Percentiles rank a stretch among this genome's conserved stretches.
These are phyloP conservation scores for Corticium candelabrum DNA, from an alignment of 37 sponge, comb jelly and placozoan species.

Conservation along the genomic window DNA sequence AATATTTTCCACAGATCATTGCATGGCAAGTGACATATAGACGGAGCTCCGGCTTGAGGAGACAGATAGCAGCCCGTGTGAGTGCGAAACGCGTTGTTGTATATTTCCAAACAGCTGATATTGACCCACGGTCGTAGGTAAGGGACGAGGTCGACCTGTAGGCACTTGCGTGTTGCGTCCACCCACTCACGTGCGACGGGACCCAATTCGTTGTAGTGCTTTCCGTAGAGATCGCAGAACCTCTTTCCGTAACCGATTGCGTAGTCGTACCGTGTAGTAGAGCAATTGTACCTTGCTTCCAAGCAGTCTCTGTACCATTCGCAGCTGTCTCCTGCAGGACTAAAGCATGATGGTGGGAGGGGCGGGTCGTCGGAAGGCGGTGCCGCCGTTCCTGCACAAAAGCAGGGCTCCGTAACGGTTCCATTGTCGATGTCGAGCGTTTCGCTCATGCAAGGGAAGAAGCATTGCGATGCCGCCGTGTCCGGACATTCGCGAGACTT, in stretches of 20 bases:
- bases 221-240: slow-evolving; percentile 23
- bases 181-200: slow-evolving; percentile 16
- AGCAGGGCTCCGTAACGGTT: slow-evolving; percentile 14
- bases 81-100: slow-evolving; percentile 21
- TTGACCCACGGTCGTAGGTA: slow-evolving; percentile 23
- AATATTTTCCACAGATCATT: slow-evolving; percentile 8
- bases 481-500: neutral
- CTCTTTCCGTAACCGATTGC: slow-evolving; percentile 31
- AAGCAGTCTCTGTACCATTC: slow-evolving; percentile 35
- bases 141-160: slow-evolving; percentile 26
- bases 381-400: slow-evolving; percentile 11
- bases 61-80: slow-evolving; percentile 22
- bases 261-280: slow-evolving; percentile 15
- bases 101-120: slow-evolving; percentile 20
- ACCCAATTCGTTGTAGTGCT: slow-evolving; percentile 27
- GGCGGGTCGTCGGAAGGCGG: no score
- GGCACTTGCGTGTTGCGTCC: slow-evolving; percentile 27
- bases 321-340: slow-evolving; percentile 34
- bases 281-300: slow-evolving; percentile 24
- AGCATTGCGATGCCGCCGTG: slow-evolving; percentile 3
- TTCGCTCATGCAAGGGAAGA: slow-evolving; percentile 29
- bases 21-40: slow-evolving; percentile 18
- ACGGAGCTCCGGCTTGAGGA: slow-evolving; percentile 20
- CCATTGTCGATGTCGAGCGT: slow-evolving; percentile 13
- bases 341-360: slow-evolving; percentile 29